Evolutionary conservation across 2,888 invertebrate species (phyloP), one percentile per base, ranked within the genome.

Genomic region (Cantharis rufa): DNA sequence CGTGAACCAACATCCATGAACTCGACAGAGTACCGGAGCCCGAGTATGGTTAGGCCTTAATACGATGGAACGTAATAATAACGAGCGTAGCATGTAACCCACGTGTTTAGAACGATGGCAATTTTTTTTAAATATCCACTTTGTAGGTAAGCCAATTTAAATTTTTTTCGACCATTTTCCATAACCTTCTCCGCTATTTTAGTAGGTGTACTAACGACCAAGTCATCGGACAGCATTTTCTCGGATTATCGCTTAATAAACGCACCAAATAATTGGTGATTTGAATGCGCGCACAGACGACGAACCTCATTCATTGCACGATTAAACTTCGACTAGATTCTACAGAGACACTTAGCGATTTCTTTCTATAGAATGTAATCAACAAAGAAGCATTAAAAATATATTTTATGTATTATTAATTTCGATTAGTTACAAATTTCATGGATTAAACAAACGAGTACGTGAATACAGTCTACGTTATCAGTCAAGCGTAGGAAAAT

Each of bases 51-150:
- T 21, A 24, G 24, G 64, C 48, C 48, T 48, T 48, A 48, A 48
- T 48, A 48, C 48, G 48, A 48, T 48, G 48, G 48, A 48, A 48
- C 48, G 48, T n/a, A 48, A 48, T 48, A 48, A 48, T 48, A 66
- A 66, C 15, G 64, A 66, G 16, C 64, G 64, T 66, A 78, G 75
- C 70, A 78, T 75, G 72, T 72, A 78, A 75, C 75, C 72, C 78
- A 78, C 75, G 78, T 78, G 78, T 72, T 78, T 74, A 72, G 75
- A 73, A 66, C 75, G 75, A 72, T 78, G 72, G 75, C 24, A 66
- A 21, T 16, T 18, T 16, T 18, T 16, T n/a, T 21, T 9, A 66
- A 24, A 66, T n/a, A 24, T 16, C n/a, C 10, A 32, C 16, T 16
- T n/a, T 11, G 4, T 21, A 21, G 24, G 11, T 21, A 21, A 21